Percentiles rank a stretch among this genome's conserved stretches.
These are phyloP conservation scores for Trinorchestia longiramus DNA, from an alignment of 1,140 invertebrate genomes.

Conservation along the genomic window DNA sequence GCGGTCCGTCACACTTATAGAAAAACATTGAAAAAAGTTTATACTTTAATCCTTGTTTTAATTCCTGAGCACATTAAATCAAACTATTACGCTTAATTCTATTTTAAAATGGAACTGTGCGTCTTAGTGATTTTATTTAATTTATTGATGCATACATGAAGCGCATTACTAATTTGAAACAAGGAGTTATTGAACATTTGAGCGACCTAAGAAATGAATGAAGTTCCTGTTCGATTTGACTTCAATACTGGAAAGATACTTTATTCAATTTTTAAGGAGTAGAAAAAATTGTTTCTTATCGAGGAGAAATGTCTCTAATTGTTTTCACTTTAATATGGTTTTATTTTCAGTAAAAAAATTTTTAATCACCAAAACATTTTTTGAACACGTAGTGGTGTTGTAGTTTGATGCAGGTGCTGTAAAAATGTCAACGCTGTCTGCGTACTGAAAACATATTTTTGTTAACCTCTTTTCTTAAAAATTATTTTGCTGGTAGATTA, in stretches of 20 bases:
- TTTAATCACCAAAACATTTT: too few species aligned
- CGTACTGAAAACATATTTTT: too few species aligned
- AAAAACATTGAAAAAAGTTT: not conserved
- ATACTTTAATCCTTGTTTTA: not conserved
- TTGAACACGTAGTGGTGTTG: too few species aligned
- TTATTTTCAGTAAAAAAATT: too few species aligned
- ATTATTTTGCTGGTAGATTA: too few species aligned
- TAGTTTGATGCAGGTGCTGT: too few species aligned
- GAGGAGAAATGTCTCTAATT: too few species aligned
- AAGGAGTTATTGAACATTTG: not conserved
- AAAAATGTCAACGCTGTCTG: too few species aligned
- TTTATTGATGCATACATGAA: not conserved
- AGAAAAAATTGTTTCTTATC: too few species aligned
- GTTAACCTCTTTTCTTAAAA: too few species aligned
- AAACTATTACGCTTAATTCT: not conserved
- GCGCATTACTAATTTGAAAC: not conserved
- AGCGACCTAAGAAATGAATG: not conserved
- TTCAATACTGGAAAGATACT: not conserved
- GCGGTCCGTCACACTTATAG: not conserved
- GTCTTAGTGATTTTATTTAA: not conserved
- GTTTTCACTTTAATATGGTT: too few species aligned
- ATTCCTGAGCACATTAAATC: not conserved
- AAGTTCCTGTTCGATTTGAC: not conserved
- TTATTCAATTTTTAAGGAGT: not conserved
- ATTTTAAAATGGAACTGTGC: not conserved